Base-by-base conservation (phyloP, 2,888 invertebrate species). In the Aporophyla nigra region DNA sequence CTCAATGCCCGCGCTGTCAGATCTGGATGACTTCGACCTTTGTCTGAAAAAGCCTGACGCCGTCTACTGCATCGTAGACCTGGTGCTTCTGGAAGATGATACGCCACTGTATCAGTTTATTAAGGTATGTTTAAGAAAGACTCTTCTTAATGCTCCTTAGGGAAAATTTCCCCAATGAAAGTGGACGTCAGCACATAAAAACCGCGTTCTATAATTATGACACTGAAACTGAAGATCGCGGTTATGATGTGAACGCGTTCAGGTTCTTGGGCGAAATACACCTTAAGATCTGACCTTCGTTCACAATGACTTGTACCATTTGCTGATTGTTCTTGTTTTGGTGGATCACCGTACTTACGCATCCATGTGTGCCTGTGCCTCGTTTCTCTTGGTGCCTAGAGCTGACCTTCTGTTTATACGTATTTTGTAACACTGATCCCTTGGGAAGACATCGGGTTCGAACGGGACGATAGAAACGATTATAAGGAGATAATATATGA, bases 21-120 rank as follows among this genome's bases (percentile, higher is more conserved):
- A 96, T 80, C 88, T 96, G 90, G 96, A 96, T 54, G 96, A 96
- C 87, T 96, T 93, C 84, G 96, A 96, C 79, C 82, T 94, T 0
- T 96, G 96, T 76, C 79, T 96, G 65, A 92, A 89, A 82, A 92
- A 93, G 58, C 93, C 96, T 65, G 93, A 93, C 2, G 93, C 96
- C 0, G 93, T 96, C 84, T 96, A 96, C 91, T 96, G 96, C 78
- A 96, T 96, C 33, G 94, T 93, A 71, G 96, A 96, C 82, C 90
- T 96, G 88, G 94, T 93, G 62, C 87, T 96, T 16, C 85, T 93
- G 83, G 96, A 96, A 87, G 96, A 96, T 79, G 94, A 96, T 0
- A 93, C 96, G 0, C 96, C 96, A 0, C 79, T 96, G 14, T 96
- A 95, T 72, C 93, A 94, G 82, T 96, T 91, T 85, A 96, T 96